phyloP scores from a whole-genome alignment of 2,888 invertebrate species.

The Lottia scabra region DNA sequence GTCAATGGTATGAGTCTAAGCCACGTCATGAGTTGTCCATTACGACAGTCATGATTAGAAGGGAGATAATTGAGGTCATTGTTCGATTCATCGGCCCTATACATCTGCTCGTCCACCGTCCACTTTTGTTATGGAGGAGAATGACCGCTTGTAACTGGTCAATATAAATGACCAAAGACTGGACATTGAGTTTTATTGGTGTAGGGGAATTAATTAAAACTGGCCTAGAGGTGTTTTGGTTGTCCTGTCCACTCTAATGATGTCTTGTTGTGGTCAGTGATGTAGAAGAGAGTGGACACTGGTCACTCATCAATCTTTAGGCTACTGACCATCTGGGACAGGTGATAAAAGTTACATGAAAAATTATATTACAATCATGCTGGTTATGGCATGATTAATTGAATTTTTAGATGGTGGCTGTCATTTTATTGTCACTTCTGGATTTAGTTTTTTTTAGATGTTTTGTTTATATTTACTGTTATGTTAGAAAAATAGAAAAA shows the following conservation, averaged over 20 bases:
- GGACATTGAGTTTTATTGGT: conserved; percentile 10
- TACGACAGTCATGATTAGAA: not conserved
- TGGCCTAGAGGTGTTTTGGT: conserved; percentile 24
- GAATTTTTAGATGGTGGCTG: no score
- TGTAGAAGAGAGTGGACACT: not conserved
- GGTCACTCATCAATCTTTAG: conserved; percentile 2
- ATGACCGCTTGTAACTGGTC: not conserved
- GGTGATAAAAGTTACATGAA: not conserved
- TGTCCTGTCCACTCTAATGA: not conserved
- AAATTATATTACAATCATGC: no score
- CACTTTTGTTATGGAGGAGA: not conserved
- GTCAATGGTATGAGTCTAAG: conserved; percentile 1
- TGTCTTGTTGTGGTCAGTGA: conserved; percentile 2
- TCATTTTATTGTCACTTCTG: no score
- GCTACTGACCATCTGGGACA: not conserved
- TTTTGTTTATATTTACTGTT: no score
- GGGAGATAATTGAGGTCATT: not conserved
- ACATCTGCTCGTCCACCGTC: not conserved
- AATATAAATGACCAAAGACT: no score
- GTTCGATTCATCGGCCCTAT: not conserved
- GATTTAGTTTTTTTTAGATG: no score
- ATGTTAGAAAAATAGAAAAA: no score
- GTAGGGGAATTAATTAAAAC: conserved; percentile 20
- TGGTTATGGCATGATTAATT: no score
- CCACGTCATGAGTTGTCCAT: not conserved